A percentile compares a stretch with the other conserved stretches of the same genome.
phyloP scores from a whole-genome alignment of 2,888 invertebrate genomes.

The Bruchidius siliquastri region DNA sequence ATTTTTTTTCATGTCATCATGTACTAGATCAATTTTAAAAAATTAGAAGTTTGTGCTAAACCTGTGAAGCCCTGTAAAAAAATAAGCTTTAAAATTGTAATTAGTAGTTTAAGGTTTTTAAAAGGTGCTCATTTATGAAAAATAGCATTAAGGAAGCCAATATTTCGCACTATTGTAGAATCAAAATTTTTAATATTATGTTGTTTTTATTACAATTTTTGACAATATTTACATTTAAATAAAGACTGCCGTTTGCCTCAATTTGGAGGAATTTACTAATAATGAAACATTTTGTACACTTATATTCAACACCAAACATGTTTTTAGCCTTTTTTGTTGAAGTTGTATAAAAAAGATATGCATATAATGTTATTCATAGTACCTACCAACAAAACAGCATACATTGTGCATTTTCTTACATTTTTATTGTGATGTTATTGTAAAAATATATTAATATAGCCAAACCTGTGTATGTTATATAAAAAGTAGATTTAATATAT shows the following conservation, averaged over 20 bases:
- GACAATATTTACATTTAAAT: conserved; percentile 35
- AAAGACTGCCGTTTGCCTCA: conserved; percentile 34
- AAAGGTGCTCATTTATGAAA: conserved; percentile 36
- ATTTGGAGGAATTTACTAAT: conserved; percentile 4
- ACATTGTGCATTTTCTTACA: conserved; percentile 19
- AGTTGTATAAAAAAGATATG: neutral
- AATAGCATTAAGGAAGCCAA: conserved; percentile 5
- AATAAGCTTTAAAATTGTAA: conserved; percentile 35
- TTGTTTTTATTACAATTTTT: conserved; percentile 24
- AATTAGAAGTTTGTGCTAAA: conserved; percentile 22
- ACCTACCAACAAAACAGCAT: conserved; percentile 1
- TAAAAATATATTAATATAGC: conserved; percentile 21
- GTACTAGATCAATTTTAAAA: conserved; percentile 29
- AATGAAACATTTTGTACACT: neutral
- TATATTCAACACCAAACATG: neutral
- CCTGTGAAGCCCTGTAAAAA: conserved; percentile 26
- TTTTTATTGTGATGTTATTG: conserved; percentile 32
- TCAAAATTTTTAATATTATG: conserved; percentile 21
- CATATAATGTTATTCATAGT: neutral
- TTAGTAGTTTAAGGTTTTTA: conserved; percentile 32
- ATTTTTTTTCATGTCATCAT: conserved; percentile 24
- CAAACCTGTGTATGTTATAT: conserved; percentile 27
- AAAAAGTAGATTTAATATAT: conserved; percentile 38
- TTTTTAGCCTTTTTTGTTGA: conserved; percentile 2
- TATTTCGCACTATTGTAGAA: conserved; percentile 11